Base-by-base conservation (phyloP, 1,140 invertebrate genomes). In the Drosophila nasuta region DNA sequence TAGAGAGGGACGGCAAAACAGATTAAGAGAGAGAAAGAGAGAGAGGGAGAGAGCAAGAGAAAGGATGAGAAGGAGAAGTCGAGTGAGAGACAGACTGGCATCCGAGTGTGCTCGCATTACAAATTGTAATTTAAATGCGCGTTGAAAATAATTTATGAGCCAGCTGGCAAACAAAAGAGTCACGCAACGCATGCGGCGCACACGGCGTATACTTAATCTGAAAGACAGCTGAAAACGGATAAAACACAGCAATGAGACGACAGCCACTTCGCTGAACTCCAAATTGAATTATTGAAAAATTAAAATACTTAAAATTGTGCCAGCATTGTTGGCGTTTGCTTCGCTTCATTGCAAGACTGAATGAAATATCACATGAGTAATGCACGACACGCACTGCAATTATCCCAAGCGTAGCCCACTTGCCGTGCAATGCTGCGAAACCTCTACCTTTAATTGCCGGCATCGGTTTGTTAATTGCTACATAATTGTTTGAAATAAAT, bases 401-500 rank as follows among this genome's bases (percentile, higher is more conserved):
- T 77, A 60, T 33, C 13, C 51, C n/a, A 3, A n/a, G 33, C 41
- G 20, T 25, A 28, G 41, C 11, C 15, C 33, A 8, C 64, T 41
- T 38, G 25, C 58, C 15, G 4, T 11, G n/a, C 15, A 15, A 6
- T n/a, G 11, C 28, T 30, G 13, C n/a, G 3, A 33, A n/a, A 17
- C 63, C 65, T 62, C 65, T 62, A 25, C 20, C 62, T 89, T 88
- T 85, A 89, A 89, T 89, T 89, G 85, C 81, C 85, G 78, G 74
- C 85, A 89, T 87, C 85, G 80, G 81, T 89, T 85, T 81, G 85
- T 89, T 89, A 89, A 89, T 89, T 89, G 85, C 86, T 75, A 69
- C 85, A 89, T 89, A 89, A 89, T 89, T 89, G 85, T 89, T 89
- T 85, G 85, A 85, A 89, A 89, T 89, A 89, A 89, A 89, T 89